phyloP scores from a whole-genome alignment of 2,113 vertebrate species.

The Salvelinus namaycush region DNA sequence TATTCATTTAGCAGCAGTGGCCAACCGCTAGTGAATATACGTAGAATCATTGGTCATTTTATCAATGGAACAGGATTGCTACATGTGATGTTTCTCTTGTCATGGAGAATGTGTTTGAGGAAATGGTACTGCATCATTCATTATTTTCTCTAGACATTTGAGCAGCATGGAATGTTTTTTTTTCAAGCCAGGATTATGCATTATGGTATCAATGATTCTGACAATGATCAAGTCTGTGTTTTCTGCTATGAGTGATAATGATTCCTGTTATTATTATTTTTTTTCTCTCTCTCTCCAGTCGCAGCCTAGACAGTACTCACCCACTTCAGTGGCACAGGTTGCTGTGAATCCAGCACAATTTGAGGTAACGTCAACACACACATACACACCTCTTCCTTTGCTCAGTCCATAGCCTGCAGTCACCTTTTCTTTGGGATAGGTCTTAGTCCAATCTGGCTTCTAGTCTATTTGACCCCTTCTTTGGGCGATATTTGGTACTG shows the following conservation, averaged over 20 bases:
- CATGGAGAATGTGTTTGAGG: neutral
- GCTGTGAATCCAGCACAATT: conserved; percentile 63
- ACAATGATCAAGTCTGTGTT: neutral
- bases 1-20: too few relatives aligned
- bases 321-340: conserved; percentile 62
- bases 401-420: neutral
- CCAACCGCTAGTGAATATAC: too few relatives aligned
- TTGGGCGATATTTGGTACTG: conserved; percentile 2
- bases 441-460: neutral
- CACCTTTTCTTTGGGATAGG: neutral
- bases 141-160: too few relatives aligned
- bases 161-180: too few relatives aligned
- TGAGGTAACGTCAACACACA: conserved; percentile 65
- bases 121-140: neutral
- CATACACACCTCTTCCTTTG: neutral
- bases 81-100: neutral
- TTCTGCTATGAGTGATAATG: neutral
- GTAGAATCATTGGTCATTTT: neutral
- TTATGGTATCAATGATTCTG: neutral
- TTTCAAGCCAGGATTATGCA: neutral
- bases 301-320: conserved; percentile 63
- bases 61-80: neutral
- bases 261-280: neutral
- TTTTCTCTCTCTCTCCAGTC: conserved; percentile 54
- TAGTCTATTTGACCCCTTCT: conserved; percentile 29